A percentile compares a stretch with the other conserved stretches of the same genome.
These are phyloP conservation scores for Oryzias javanicus DNA, from an alignment of 2,113 vertebrate species.

Conservation along the genomic window DNA sequence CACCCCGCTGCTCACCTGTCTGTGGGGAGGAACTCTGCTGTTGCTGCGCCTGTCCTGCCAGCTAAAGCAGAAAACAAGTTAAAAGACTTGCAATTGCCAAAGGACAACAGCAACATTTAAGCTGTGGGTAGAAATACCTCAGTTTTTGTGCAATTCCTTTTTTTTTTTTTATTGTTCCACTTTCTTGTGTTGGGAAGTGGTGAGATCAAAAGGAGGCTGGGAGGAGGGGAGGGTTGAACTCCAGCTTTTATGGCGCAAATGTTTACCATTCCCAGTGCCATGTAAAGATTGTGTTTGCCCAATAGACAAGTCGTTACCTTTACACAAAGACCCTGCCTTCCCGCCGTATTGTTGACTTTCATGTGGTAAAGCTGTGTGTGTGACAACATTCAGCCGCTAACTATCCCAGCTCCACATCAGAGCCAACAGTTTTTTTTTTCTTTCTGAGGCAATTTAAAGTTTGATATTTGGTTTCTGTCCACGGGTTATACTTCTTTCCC, in stretches of 20 bases:
- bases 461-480: slow-evolving; percentile 48
- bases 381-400: slow-evolving; percentile 32
- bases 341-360: slow-evolving; percentile 29
- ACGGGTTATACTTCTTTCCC: slow-evolving; percentile 11
- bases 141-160: slow-evolving; percentile 29
- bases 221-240: slow-evolving; percentile 61
- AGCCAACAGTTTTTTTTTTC: slow-evolving; percentile 27
- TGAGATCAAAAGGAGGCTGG: slow-evolving; percentile 57
- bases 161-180: slow-evolving; percentile 56
- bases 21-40: slow-evolving; percentile 56
- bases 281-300: slow-evolving; percentile 70
- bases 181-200: slow-evolving; percentile 56
- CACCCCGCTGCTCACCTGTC: slow-evolving; percentile 53
- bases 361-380: slow-evolving; percentile 49
- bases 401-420: slow-evolving; percentile 32
- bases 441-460: slow-evolving; percentile 39
- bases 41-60: slow-evolving; percentile 52
- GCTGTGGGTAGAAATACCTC: slow-evolving; percentile 37
- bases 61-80: slow-evolving; percentile 61
- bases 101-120: slow-evolving; percentile 64
- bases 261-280: slow-evolving; percentile 74
- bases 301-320: slow-evolving; percentile 63
- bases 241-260: slow-evolving; percentile 69
- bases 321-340: slow-evolving; percentile 45
- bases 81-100: slow-evolving; percentile 71